Evolutionary conservation across 2,888 invertebrate species (phyloP), one percentile per base, ranked within the genome.

Genomic region (Idaea straminata): DNA sequence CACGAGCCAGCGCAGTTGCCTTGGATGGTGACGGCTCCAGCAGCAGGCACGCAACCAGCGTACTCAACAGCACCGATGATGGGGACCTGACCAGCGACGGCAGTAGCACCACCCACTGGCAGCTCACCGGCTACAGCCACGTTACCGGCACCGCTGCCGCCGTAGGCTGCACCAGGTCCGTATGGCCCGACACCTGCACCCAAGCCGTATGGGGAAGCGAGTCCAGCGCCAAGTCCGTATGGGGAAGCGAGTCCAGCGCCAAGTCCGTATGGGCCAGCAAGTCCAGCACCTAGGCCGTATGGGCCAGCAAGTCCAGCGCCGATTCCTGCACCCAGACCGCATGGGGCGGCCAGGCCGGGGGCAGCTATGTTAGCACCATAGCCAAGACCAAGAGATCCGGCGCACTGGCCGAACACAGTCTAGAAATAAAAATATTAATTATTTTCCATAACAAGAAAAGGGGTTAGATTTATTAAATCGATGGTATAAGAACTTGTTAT

Each of bases 11-110:
- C 74, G 70, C 80, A 81, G 62, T 67, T 64, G 5, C 81, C 83
- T 35, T 70, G 64, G 60, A 82, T 78, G 58, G 78, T 70, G 59
- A 83, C 81, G 34, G 67, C 63, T 16, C 82, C 83, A 47, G 67
- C 71, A 25, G 83, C 78, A 38, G 77, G 74, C 34, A 82, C 77
- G 4, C 72, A 70, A 16, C 83, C 83, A 47, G 66, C 68, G 69
- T 79, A 83, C 64, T 75, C 66, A 5, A 82, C 79, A 3, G 74
- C 71, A 16, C 82, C 83, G 61, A 76, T 69, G 69, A 82, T 80
- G 62, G 83, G 83, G 61, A 83, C 81, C 70, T 74, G 74, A 59
- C 77, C 84, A 16, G 69, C 69, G 64, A 76, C 68, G 15, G 67
- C 66, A 64, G 83, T 80, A 63, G 72, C 68, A 38, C 84, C 83